These are phyloP conservation scores for Trachymyrmex cornetzi DNA, from an alignment of 1,140 invertebrate genomes.

Conservation along the genomic window DNA sequence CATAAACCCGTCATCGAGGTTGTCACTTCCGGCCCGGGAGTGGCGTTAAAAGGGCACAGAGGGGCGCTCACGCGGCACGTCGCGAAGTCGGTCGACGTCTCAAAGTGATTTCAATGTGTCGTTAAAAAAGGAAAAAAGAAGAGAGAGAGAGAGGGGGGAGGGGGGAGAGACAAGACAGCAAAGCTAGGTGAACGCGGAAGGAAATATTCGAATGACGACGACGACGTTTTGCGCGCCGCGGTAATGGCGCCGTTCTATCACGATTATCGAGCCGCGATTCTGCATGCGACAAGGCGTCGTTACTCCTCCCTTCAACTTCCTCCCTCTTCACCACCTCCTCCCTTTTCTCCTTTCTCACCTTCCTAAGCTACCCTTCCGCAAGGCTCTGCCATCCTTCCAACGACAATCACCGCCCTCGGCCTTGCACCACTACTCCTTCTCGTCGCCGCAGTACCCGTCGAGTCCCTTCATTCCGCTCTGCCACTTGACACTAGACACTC, in stretches of 20 bases:
- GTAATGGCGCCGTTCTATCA: conserved; percentile 75
- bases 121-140: conserved; percentile 17
- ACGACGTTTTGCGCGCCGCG: conserved; percentile 52
- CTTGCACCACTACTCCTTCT: background rate
- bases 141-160: no score
- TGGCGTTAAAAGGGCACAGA: conserved; percentile 53
- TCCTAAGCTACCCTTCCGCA: conserved; percentile 42
- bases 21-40: conserved; percentile 55
- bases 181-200: conserved; percentile 30
- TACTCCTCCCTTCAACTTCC: conserved; percentile 52
- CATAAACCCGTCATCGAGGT: conserved; percentile 61
- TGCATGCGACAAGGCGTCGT: conserved; percentile 75
- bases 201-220: conserved; percentile 62
- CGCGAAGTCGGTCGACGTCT: conserved; percentile 58
- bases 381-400: conserved; percentile 42
- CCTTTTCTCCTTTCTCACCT: conserved; percentile 56
- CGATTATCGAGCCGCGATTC: conserved; percentile 72
- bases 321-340: background rate
- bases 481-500: conserved; percentile 79
- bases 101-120: conserved; percentile 64
- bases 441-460: background rate
- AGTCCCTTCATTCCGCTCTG: conserved; percentile 57
- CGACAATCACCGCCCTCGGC: conserved; percentile 53
- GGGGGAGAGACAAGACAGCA: background rate
- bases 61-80: conserved; percentile 39